A percentile compares a stretch with the other conserved stretches of the same genome.
These are phyloP conservation scores for Morone saxatilis DNA, from an alignment of 2,113 vertebrate genomes.

Conservation along the genomic window DNA sequence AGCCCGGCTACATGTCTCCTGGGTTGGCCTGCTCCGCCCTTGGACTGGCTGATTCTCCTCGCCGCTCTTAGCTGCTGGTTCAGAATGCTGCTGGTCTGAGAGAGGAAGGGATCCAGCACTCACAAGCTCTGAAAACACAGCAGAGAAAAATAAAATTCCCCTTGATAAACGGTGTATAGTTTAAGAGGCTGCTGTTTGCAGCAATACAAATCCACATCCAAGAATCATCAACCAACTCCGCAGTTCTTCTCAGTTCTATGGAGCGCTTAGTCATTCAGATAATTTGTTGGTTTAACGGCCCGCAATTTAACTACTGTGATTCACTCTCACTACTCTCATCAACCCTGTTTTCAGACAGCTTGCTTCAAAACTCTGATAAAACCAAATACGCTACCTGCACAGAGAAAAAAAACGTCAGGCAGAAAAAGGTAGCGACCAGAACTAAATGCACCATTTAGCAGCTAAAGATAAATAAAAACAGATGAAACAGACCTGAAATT, in stretches of 20 bases:
- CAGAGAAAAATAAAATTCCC: not conserved
- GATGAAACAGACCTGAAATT: too few species aligned
- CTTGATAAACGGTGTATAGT: not conserved
- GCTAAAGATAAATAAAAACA: not conserved
- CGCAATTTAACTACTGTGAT: not conserved
- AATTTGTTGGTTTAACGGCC: not conserved
- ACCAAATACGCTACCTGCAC: too few species aligned
- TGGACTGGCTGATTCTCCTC: slow-evolving; percentile 39
- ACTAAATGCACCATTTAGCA: not conserved
- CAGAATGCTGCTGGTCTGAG: slow-evolving; percentile 38
- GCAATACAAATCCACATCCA: not conserved
- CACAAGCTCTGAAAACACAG: slow-evolving; percentile 52
- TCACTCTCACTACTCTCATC: not conserved
- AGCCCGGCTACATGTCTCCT: slow-evolving; percentile 7
- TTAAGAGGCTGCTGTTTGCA: not conserved
- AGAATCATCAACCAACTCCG: not conserved
- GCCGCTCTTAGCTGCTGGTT: slow-evolving; percentile 15
- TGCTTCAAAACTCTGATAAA: too few species aligned
- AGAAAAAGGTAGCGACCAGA: too few species aligned
- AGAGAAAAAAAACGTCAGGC: too few species aligned
- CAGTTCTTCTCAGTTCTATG: not conserved
- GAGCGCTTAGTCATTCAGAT: not conserved
- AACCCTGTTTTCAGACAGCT: not conserved
- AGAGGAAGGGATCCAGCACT: slow-evolving; percentile 2
- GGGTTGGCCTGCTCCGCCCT: slow-evolving; percentile 47